A percentile compares a stretch with the other conserved stretches of the same genome.
Evolutionary conservation across 2,888 invertebrate genomes (phyloP).

Genomic region (Lithosia quadra): DNA sequence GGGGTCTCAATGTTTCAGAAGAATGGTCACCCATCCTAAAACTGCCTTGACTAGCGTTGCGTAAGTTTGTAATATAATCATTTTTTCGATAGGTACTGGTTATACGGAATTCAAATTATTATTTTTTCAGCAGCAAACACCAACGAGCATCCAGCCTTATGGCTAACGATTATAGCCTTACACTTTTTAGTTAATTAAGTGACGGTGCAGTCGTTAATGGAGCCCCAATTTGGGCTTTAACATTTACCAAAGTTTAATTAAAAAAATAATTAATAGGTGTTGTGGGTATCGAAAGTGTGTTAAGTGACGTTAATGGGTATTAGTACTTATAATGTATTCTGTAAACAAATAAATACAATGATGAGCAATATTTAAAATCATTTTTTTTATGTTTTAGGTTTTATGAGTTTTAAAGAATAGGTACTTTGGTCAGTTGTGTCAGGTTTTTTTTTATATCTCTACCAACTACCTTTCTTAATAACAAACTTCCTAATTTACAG

Average conservation of each 20-base stretch:
- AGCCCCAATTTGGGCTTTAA: conserved; percentile 30
- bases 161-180: conserved; percentile 23
- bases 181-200: conserved; percentile 16
- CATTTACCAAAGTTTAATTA: conserved; percentile 38
- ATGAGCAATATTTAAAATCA: not conserved
- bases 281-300: conserved; percentile 22
- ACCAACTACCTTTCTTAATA: too few species aligned
- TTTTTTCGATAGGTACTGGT: not conserved
- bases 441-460: too few species aligned
- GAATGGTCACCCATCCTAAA: too few species aligned
- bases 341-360: not conserved
- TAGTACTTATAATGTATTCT: not conserved
- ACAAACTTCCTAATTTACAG: too few species aligned
- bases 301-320: conserved; percentile 17
- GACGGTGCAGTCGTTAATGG: conserved; percentile 25
- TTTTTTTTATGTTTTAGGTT: too few species aligned
- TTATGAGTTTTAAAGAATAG: too few species aligned
- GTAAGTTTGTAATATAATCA: not conserved
- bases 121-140: not conserved
- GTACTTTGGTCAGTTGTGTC: too few species aligned
- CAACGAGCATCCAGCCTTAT: not conserved
- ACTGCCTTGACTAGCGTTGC: not conserved
- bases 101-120: not conserved
- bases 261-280: conserved; percentile 32
- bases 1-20: too few species aligned